phyloP scores from a whole-genome alignment of 1,140 invertebrate genomes.

The Drepana arcuata region DNA sequence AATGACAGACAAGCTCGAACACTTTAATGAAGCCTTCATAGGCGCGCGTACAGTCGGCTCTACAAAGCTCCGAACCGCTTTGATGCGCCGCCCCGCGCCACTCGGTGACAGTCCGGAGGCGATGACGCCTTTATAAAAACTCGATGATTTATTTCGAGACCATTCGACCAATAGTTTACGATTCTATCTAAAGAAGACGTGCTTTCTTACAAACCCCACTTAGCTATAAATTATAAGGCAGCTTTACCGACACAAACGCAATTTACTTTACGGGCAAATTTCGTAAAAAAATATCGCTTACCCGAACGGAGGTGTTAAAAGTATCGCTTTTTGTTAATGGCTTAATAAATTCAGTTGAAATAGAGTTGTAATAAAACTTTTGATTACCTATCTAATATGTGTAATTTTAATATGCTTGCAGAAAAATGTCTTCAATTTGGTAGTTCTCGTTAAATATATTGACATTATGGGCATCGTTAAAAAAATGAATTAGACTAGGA shows the following conservation, averaged over 20 bases:
- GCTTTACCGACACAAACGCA: neutral
- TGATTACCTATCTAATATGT: neutral
- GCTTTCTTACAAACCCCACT: neutral
- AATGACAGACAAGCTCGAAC: slow-evolving; percentile 26
- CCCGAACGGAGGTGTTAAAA: neutral
- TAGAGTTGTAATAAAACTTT: neutral
- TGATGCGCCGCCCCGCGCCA: slow-evolving; percentile 27
- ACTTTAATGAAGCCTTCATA: slow-evolving; percentile 35
- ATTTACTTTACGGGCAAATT: neutral
- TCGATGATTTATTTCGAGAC: slow-evolving; percentile 47
- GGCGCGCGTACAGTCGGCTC: slow-evolving; percentile 26
- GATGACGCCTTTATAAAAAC: slow-evolving; percentile 62
- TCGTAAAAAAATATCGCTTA: slow-evolving; percentile 1
- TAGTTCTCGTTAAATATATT: too few species aligned
- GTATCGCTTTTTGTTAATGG: neutral
- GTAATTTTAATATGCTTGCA: neutral
- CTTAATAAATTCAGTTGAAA: neutral
- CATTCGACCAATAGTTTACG: slow-evolving; percentile 27
- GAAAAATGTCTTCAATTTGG: neutral
- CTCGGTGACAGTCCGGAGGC: slow-evolving; percentile 32
- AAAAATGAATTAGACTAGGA: neutral
- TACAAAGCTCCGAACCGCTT: slow-evolving; percentile 30
- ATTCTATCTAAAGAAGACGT: slow-evolving; percentile 25
- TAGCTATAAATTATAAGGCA: neutral
- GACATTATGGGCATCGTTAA: too few species aligned